Evolutionary conservation across 2,888 invertebrate species (phyloP), one percentile per base, ranked within the genome.

Genomic region (Clivina fossor): DNA sequence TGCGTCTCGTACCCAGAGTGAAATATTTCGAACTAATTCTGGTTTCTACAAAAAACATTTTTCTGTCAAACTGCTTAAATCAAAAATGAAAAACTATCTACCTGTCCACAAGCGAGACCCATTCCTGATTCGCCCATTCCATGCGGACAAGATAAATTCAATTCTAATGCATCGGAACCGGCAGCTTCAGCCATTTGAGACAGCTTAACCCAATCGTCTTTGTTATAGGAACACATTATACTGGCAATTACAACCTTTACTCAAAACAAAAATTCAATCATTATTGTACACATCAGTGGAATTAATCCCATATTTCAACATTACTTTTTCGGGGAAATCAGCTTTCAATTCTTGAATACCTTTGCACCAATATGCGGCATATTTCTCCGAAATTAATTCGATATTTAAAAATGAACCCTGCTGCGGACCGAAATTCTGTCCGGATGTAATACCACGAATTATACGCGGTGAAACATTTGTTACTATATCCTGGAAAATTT

Each of bases 101-200:
- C 91, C 81, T 97, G 96, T 55, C 98, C 98, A 74, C 98, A 98
- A 38, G 98, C 98, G 47, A 99, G 77, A 0, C 98, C 99, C 98
- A 99, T 98, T 32, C 97, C 97, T 8, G 90, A 85, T 71, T 97
- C 97, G 1, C 95, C 96, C 96, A 99, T 98, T 4, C 98, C 98
- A 73, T 99, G 98, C 0, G 98, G 98, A 72, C 99, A 98, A 0
- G 96, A 97, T 46, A 99, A 75, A 77, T 99, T 99, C 46, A 98
- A 76, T 69, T 99, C 99, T 9, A 99, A 74, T 0, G 94, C 97
- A 75, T 99, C 97, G 0, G 98, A 86, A 0, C 97, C 97, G 0
- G 93, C 80, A 1, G 78, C 78, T 71, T 88, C 88, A 0, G 94
- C 88, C 74, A 79, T 84, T 62, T 76, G 76, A 0, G 96, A 84